These are phyloP conservation scores for Epirrhoe alternata DNA, from an alignment of 2,888 invertebrate species.

Conservation along the genomic window DNA sequence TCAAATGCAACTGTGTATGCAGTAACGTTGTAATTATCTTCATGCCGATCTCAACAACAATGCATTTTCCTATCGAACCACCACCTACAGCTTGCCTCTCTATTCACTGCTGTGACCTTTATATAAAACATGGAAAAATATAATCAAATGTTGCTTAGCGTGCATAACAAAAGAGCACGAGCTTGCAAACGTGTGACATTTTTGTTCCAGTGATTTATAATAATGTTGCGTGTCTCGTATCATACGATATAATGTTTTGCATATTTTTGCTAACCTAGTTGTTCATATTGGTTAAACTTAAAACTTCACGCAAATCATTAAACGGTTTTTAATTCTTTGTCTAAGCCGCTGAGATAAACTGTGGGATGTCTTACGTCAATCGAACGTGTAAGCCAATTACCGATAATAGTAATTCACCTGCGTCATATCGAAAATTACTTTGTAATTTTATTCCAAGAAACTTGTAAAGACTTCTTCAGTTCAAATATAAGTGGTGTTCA, in stretches of 20 bases:
- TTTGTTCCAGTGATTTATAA: conserved; percentile 7
- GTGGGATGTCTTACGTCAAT: conserved; percentile 26
- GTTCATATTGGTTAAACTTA: neutral
- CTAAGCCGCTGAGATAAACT: conserved; percentile 18
- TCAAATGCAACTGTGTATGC: conserved; percentile 30
- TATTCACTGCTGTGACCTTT: conserved; percentile 8
- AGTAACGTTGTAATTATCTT: conserved; percentile 33
- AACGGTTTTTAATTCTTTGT: conserved; percentile 12
- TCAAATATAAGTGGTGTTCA: neutral
- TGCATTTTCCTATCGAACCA: conserved; percentile 5
- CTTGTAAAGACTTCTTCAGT: neutral
- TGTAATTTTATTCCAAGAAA: conserved; percentile 12
- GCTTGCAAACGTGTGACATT: conserved; percentile 11
- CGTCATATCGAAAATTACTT: conserved; percentile 28
- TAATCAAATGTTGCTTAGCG: neutral
- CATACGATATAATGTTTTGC: neutral
- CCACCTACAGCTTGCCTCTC: neutral
- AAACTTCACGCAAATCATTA: neutral
- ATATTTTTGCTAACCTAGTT: neutral
- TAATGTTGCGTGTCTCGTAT: conserved; percentile 7
- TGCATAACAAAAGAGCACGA: conserved; percentile 11
- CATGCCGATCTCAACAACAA: conserved; percentile 14
- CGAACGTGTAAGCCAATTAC: conserved; percentile 20
- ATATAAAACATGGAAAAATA: conserved; percentile 6
- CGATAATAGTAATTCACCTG: conserved; percentile 28